Base-by-base conservation (phyloP, 2,888 invertebrate genomes). In the Phyto melanocephala region DNA sequence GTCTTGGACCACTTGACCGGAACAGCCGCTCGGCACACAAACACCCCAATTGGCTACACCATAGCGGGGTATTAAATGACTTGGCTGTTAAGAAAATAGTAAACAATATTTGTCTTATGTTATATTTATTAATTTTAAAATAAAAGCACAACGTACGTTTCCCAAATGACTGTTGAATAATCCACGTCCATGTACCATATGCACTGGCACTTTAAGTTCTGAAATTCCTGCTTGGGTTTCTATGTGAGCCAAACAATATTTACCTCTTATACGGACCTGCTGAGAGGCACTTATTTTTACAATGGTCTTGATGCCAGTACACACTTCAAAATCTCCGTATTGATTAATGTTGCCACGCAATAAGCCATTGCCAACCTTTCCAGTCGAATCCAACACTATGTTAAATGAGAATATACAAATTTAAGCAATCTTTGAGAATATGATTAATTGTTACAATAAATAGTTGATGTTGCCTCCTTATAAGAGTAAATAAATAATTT, bases 61-160 rank as follows among this genome's bases (percentile, higher is more conserved):
- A 90, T 95, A 95, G 87, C 93, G 93, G 71, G 95, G 95, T 89
- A 94, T 92, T 90, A 95, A 94, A 91, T 95, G 95, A 89, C 93
- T 94, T 87, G 95, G 94, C 95, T 95, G 91, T 2, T 3, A 33
- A 22, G 0, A 17, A 17, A 54, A 50, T 58, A 1, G 1, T 35
- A 86, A 28, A 28, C 3, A 28, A 28, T 28, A 28, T 6, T 28
- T 28, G 28, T 28, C 28, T 6, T 6, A n/a, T n/a, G n/a, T n/a
- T n/a, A n/a, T n/a, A n/a, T n/a, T n/a, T n/a, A n/a, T 40, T 11
- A 40, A 42, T 42, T 42, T 15, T 42, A 42, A 42, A 2, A 15
- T 10, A 11, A 10, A 58, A 20, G 35, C 28, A 5, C 7, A 13
- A 58, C 92, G 91, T 88, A 93, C 93, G 92, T 95, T 95, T 89